Base-by-base conservation (phyloP, 1,140 invertebrate genomes). In the Solenopsis fugax region DNA sequence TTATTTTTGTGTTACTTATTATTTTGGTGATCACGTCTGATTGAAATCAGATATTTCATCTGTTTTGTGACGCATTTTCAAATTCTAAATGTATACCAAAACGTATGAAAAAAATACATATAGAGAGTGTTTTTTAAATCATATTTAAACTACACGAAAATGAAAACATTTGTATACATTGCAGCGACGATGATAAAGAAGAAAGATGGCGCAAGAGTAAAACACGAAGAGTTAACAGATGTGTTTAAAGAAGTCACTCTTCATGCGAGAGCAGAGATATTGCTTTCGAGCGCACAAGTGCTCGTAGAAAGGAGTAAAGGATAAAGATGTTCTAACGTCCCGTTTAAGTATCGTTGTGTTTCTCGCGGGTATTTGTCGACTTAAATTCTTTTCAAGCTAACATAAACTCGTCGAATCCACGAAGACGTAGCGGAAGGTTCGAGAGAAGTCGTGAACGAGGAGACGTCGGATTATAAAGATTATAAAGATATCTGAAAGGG, bases 241-340 rank as follows among this genome's bases (percentile, higher is more conserved):
- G 69, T 84, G 69, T 84, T 84, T 84, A 84, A 73, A 73, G 41
- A 75, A 84, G 45, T 73, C 69, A 48, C 54, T 84, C 78, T 71
- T 29, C 50, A 81, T 56, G 54, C 18, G 69, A 84, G 69, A 73
- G 80, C 18, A 21, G 69, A 50, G 69, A 75, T 84, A 84, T 75
- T 84, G 56, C 80, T 84, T 60, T 75, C 24, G 34, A 50, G 48
- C 24, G 24, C 13, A 21, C 69, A 29, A 56, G 52, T 60, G 24
- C 41, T 24, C 18, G 13, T 18, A 50, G 54, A 62, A 75, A 75
- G 21, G 21, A 48, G 37, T 60, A 62, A 45, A 62, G n/a, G 18
- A 82, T 82, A 24, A 82, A 73, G 69, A 81, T 12, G 21, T 60
- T 60, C 24, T 3, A 41, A 41, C 41, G 41, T 41, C 7, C 13